Percentiles rank a stretch among this genome's conserved stretches.
These are phyloP conservation scores for Druceiella hillmani DNA, from an alignment of 2,888 invertebrate genomes.

Conservation along the genomic window DNA sequence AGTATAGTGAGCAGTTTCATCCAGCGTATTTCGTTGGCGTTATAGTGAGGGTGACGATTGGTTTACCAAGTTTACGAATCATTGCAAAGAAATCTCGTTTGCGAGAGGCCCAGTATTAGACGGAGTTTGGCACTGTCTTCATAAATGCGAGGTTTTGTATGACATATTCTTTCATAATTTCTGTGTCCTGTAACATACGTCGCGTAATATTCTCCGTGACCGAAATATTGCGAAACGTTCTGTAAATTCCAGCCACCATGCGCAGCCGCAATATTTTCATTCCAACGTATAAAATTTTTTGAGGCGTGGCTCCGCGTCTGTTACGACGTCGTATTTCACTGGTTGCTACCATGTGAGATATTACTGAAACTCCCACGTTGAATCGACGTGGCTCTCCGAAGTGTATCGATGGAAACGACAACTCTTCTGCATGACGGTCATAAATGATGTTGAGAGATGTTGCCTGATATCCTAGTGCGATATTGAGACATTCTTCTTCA, in stretches of 20 bases:
- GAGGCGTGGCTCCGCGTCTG: constrained; percentile 31
- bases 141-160: constrained; percentile 30
- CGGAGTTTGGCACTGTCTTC: constrained; percentile 31
- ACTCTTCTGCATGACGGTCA: constrained; percentile 34
- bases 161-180: constrained; percentile 28
- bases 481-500: constrained; percentile 28
- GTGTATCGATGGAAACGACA: constrained; percentile 35
- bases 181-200: constrained; percentile 27
- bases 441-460: constrained; percentile 29
- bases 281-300: constrained; percentile 33
- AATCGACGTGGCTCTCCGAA: constrained; percentile 29
- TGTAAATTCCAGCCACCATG: too few species aligned
- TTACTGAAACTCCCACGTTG: constrained; percentile 26
- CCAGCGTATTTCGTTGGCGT: constrained; percentile 36
- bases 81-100: constrained; percentile 33
- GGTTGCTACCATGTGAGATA: constrained; percentile 31
- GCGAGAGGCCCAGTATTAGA: constrained; percentile 34
- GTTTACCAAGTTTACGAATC: constrained; percentile 32
- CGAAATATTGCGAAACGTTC: constrained; percentile 26
- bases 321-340: constrained; percentile 33
- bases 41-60: constrained; percentile 27
- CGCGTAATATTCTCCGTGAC: constrained; percentile 26
- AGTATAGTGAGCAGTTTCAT: constrained; percentile 28
- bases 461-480: constrained; percentile 28
- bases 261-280: constrained; percentile 32